Conservation (phyloP, 1,140 invertebrate genomes). For the Lepidotrigona ventralis region DNA sequence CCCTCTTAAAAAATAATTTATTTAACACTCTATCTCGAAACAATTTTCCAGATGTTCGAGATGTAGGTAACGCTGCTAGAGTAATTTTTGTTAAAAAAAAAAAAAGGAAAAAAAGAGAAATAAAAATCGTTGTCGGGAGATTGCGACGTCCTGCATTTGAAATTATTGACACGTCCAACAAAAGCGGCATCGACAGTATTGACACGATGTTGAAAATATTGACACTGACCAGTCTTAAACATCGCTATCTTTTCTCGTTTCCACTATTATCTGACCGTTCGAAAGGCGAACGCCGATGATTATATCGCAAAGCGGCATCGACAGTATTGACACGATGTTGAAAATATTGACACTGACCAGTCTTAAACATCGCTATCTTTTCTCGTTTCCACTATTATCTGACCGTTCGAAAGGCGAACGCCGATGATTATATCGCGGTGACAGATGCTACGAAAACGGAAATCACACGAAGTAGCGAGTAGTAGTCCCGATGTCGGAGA, state of each 20-base stretch:
- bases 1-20: background rate
- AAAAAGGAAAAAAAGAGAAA: background rate
- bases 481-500: background rate
- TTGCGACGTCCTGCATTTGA: background rate
- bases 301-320: background rate
- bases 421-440: background rate
- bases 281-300: background rate
- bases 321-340: background rate
- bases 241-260: background rate
- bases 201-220: background rate
- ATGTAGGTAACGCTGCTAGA: no score
- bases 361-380: background rate
- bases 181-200: background rate
- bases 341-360: background rate
- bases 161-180: background rate
- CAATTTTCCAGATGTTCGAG: background rate
- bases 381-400: background rate
- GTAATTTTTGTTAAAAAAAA: background rate
- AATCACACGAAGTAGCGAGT: background rate
- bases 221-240: background rate
- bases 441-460: background rate
- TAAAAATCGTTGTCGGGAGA: background rate
- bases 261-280: background rate
- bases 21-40: background rate
- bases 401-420: background rate